Conservation (phyloP, 2,797 vertebrate species). For the Xerus rutilus region DNA sequence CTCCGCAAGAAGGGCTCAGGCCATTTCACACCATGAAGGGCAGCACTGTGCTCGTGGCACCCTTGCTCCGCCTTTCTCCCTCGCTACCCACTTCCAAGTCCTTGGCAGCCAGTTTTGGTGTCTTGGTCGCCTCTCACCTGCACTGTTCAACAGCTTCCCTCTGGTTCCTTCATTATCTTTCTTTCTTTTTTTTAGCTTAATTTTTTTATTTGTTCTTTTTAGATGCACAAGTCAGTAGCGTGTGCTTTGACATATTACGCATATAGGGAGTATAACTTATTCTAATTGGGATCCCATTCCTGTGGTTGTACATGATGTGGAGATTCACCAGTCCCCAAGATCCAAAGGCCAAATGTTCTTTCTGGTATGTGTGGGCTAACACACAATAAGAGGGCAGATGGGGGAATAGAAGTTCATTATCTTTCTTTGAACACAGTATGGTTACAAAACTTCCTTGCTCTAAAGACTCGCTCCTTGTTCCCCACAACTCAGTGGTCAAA, state of each 20-base stretch:
- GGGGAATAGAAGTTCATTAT: neutral
- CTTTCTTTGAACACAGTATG: neutral
- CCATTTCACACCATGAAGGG: slow-evolving; percentile 61
- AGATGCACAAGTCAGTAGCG: no score
- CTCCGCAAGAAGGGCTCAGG: slow-evolving; percentile 51
- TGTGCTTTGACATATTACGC: no score
- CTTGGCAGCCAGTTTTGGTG: neutral
- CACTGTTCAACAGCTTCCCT: neutral
- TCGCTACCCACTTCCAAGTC: neutral
- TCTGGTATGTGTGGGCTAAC: no score
- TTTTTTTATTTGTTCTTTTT: no score
- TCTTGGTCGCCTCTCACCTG: neutral
- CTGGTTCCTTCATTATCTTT: neutral
- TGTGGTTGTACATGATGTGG: no score
- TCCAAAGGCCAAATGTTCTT: no score
- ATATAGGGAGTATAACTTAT: no score
- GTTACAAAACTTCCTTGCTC: slow-evolving; percentile 44
- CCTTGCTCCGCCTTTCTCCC: neutral
- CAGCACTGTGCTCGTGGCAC: neutral
- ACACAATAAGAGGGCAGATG: no score
- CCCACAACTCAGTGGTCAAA: neutral
- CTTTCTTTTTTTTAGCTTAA: neutral
- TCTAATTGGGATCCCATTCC: no score
- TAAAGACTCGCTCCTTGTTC: neutral
- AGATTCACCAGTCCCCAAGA: no score